phyloP scores from a whole-genome alignment of 2,888 invertebrate species.

The Palloptera scutellata region DNA sequence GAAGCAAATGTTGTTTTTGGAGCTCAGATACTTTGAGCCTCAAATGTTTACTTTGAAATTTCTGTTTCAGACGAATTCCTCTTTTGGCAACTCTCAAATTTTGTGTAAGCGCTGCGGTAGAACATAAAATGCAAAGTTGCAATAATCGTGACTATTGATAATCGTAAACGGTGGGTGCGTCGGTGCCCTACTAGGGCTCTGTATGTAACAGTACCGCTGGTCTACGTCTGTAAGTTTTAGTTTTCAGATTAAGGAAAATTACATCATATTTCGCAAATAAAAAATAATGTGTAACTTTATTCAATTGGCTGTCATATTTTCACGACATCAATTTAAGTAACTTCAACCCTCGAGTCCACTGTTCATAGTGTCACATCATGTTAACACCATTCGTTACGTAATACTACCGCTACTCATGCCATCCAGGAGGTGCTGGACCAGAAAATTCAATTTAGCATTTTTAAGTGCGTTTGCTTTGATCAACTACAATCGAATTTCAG shows the following conservation, averaged over 20 bases:
- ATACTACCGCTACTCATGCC: constrained; percentile 14
- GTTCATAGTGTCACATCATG: too few species aligned
- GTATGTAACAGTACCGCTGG: too few species aligned
- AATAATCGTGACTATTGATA: too few species aligned
- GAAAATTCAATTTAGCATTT: constrained; percentile 62
- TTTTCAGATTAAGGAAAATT: not conserved
- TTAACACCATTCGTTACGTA: constrained; percentile 10
- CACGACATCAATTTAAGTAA: constrained; percentile 14
- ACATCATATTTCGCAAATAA: constrained; percentile 1
- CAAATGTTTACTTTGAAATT: too few species aligned
- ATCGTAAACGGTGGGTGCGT: too few species aligned
- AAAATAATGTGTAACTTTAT: constrained; percentile 30
- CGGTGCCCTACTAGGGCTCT: too few species aligned
- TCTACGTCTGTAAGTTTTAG: constrained; percentile 6
- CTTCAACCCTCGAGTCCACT: constrained; percentile 13
- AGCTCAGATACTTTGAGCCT: too few species aligned
- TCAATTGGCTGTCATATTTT: constrained; percentile 36
- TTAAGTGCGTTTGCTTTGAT: constrained; percentile 63
- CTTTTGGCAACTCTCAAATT: too few species aligned
- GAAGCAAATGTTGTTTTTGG: too few species aligned
- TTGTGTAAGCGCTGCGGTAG: too few species aligned
- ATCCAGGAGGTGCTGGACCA: constrained; percentile 53
- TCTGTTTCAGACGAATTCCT: too few species aligned
- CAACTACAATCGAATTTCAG: constrained; percentile 61
- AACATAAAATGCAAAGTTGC: too few species aligned